A percentile compares a stretch with the other conserved stretches of the same genome.
These are phyloP conservation scores for Himalopsyche kuldschensis DNA, from an alignment of 2,888 invertebrate genomes.

Conservation along the genomic window DNA sequence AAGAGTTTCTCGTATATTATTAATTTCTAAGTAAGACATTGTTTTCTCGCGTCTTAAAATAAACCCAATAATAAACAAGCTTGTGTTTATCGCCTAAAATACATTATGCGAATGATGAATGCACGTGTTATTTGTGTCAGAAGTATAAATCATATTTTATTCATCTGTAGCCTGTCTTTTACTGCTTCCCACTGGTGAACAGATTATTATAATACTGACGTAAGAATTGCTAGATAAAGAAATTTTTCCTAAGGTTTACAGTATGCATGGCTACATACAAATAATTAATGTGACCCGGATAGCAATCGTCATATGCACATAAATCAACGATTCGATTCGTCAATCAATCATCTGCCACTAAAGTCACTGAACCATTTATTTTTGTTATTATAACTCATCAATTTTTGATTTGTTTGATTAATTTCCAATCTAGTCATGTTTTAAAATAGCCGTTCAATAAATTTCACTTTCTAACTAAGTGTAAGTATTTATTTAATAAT, in stretches of 20 bases:
- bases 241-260: not conserved
- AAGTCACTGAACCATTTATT: not conserved
- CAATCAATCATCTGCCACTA: not conserved
- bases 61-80: not conserved
- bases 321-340: not conserved
- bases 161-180: not conserved
- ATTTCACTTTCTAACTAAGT: not conserved
- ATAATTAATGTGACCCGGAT: not conserved
- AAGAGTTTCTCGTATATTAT: not conserved
- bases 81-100: not conserved
- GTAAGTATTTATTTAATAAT: not conserved
- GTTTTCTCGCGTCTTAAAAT: not conserved
- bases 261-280: not conserved
- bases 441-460: not conserved
- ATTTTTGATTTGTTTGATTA: not conserved
- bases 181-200: not conserved
- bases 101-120: not conserved
- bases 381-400: not conserved
- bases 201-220: not conserved
- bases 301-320: not conserved
- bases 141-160: not conserved
- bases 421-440: not conserved
- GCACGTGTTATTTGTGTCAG: not conserved
- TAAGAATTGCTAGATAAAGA: not conserved
- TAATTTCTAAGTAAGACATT: not conserved